Conservation (phyloP, 2,797 vertebrate genomes). For the Vipera latastei region DNA sequence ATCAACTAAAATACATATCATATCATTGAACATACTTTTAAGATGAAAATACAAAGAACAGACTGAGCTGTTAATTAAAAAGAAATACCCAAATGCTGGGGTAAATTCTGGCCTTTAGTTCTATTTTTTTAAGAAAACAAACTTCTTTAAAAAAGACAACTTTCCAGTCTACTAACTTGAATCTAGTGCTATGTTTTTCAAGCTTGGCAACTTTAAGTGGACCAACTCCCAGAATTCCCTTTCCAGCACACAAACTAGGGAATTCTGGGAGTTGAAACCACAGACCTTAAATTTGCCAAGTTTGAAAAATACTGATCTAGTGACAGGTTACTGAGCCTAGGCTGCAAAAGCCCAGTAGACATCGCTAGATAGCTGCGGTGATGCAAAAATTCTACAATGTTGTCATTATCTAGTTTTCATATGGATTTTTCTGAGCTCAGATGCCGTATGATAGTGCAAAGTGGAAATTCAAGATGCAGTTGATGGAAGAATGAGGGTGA, state of each 20-base stretch:
- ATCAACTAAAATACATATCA: neutral
- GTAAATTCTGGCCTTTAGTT: neutral
- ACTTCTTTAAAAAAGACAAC: neutral
- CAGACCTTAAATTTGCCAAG: neutral
- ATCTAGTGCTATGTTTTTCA: neutral
- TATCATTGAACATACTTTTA: neutral
- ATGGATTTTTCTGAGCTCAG: neutral
- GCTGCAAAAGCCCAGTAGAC: neutral
- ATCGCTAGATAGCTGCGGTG: neutral
- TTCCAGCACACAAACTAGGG: neutral
- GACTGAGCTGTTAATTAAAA: neutral
- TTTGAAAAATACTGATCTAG: neutral
- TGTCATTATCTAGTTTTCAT: neutral
- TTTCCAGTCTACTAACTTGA: neutral
- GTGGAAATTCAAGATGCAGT: neutral
- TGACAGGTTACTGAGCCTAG: neutral
- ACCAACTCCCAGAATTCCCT: neutral
- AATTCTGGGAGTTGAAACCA: neutral
- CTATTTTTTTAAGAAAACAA: neutral
- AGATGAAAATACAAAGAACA: neutral
- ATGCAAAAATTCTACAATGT: neutral
- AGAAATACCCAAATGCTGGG: neutral
- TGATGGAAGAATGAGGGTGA: neutral
- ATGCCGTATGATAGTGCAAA: neutral
- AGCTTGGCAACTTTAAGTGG: neutral